Conservation (phyloP, 1,140 invertebrate genomes). For the Pentalonia nigronervosa region DNA sequence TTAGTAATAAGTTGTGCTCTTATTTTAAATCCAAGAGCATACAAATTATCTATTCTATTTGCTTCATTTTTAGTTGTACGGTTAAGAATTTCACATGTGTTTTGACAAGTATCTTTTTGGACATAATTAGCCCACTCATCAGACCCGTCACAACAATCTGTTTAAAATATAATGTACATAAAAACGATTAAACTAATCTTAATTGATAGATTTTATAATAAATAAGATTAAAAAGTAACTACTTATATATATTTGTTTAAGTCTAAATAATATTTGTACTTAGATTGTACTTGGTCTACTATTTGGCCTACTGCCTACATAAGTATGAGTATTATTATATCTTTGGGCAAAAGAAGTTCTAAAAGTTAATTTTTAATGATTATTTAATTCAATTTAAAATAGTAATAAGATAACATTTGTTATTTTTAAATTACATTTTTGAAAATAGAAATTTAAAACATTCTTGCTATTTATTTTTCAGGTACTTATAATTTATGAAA, state of each 20-base stretch:
- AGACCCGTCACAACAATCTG: slow-evolving; percentile 96
- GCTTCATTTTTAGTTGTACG: slow-evolving; percentile 76
- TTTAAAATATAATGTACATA: neutral
- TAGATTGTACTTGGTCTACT: neutral
- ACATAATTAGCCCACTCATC: slow-evolving; percentile 78
- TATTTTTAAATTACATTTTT: too few species aligned
- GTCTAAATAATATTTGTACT: neutral
- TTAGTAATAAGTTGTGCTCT: slow-evolving; percentile 2
- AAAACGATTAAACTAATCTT: neutral
- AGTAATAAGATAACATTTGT: neutral
- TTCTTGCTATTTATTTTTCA: neutral
- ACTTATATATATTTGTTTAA: neutral
- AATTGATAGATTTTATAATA: neutral
- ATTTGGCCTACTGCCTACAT: neutral
- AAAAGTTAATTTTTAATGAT: neutral
- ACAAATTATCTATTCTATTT: neutral
- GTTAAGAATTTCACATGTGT: slow-evolving; percentile 85
- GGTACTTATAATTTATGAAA: neutral
- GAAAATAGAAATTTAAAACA: too few species aligned
- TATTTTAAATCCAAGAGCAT: slow-evolving; percentile 15
- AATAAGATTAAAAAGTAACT: neutral
- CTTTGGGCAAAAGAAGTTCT: neutral
- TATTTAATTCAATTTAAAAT: neutral
- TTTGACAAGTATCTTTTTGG: slow-evolving; percentile 71
- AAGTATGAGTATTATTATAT: neutral